These are phyloP conservation scores for Engraulis encrasicolus DNA, from an alignment of 2,113 vertebrate genomes.

Conservation along the genomic window DNA sequence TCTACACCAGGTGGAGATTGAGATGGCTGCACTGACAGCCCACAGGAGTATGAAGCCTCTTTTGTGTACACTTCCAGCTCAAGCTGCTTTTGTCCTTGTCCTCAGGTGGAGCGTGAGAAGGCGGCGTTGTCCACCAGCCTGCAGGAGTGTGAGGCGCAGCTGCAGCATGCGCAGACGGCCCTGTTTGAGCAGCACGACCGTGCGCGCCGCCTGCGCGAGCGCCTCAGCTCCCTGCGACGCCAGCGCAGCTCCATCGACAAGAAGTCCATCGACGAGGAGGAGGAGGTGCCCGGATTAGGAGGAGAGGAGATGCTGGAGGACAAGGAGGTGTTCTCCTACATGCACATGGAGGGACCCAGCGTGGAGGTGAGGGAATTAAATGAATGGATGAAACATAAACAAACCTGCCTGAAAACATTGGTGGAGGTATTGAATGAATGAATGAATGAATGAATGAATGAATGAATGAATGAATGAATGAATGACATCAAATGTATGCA, in stretches of 20 bases:
- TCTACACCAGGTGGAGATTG: too few species aligned
- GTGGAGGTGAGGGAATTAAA: too few species aligned
- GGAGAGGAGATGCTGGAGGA: constrained; percentile 43
- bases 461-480: too few species aligned
- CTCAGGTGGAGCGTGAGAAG: constrained; percentile 92
- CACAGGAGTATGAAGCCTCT: too few species aligned
- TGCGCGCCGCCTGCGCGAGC: constrained; percentile 84
- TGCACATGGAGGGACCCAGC: constrained; percentile 82
- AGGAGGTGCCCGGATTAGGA: too few species aligned
- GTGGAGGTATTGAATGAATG: too few species aligned
- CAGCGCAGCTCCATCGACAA: constrained; percentile 72
- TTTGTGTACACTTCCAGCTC: too few species aligned
- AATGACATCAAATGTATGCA: too few species aligned
- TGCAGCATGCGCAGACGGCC: constrained; percentile 92
- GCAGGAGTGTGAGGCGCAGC: constrained; percentile 90
- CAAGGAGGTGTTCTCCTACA: constrained; percentile 50
- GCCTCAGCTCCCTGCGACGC: constrained; percentile 79
- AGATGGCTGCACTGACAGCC: too few species aligned
- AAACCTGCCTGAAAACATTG: too few species aligned
- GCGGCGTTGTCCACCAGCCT: constrained; percentile 83
- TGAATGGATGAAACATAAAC: too few species aligned
- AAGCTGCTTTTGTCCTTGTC: neutral
- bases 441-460: too few species aligned
- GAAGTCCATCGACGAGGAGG: constrained; percentile 51
- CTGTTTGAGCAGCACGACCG: constrained; percentile 89